phyloP scores from a whole-genome alignment of 2,888 invertebrate genomes.

The Panzeria rudis region DNA sequence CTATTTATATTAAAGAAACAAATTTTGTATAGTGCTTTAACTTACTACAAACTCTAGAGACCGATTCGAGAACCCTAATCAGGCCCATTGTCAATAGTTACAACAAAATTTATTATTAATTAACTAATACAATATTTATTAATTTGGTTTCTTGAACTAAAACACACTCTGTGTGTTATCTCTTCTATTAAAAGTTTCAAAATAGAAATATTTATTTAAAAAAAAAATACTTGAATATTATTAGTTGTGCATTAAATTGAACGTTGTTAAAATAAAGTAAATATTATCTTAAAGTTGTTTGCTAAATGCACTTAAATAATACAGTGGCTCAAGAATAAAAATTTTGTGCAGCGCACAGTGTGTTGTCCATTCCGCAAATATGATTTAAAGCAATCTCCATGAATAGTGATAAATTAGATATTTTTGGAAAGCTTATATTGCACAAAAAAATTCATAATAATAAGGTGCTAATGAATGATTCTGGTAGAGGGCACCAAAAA shows the following conservation, averaged over 20 bases:
- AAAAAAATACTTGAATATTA: constrained; percentile 19
- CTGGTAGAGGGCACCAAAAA: too few species aligned
- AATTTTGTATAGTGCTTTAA: too few species aligned
- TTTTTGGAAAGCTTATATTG: too few species aligned
- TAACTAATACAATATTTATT: neutral
- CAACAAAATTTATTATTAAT: neutral
- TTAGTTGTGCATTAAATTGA: constrained; percentile 30
- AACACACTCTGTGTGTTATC: neutral
- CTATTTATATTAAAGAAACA: too few species aligned
- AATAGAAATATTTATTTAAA: neutral
- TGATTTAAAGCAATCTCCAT: too few species aligned
- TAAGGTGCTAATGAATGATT: too few species aligned
- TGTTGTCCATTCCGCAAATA: too few species aligned
- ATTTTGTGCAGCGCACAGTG: neutral
- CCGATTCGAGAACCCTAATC: too few species aligned
- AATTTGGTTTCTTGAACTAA: neutral
- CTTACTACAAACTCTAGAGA: too few species aligned
- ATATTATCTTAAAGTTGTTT: constrained; percentile 16
- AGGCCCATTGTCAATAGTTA: neutral
- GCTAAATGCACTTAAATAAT: neutral
- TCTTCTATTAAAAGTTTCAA: constrained; percentile 1
- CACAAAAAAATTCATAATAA: too few species aligned
- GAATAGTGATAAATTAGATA: too few species aligned
- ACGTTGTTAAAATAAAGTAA: constrained; percentile 17
- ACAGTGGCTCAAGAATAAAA: neutral